These are phyloP conservation scores for Enoplosus armatus DNA, from an alignment of 2,797 vertebrate genomes.

Conservation along the genomic window DNA sequence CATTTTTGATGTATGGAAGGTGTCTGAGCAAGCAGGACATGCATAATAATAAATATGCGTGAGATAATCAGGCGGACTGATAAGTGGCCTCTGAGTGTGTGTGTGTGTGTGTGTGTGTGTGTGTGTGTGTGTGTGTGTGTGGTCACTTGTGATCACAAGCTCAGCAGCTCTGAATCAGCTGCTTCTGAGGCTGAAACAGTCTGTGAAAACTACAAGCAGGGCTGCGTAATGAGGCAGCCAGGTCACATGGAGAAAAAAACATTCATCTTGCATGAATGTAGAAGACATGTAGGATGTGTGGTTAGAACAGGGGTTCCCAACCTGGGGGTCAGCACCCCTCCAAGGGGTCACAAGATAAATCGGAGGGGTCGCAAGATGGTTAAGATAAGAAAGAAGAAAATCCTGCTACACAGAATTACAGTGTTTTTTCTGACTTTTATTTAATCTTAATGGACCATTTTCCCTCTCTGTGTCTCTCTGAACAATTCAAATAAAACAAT, in stretches of 20 bases:
- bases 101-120: constrained; percentile 24
- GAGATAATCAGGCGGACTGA: constrained; percentile 34
- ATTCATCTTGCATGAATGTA: background rate
- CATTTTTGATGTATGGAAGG: constrained; percentile 40
- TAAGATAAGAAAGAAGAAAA: background rate
- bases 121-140: constrained; percentile 24
- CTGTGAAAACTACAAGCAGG: background rate
- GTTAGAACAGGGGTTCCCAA: background rate
- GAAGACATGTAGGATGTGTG: background rate
- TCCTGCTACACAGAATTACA: background rate
- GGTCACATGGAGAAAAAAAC: background rate
- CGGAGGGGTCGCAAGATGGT: background rate
- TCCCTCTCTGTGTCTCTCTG: background rate
- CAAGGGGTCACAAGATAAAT: background rate
- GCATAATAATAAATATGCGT: constrained; percentile 46
- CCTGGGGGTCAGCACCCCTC: background rate
- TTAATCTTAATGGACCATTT: background rate
- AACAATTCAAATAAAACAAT: background rate
- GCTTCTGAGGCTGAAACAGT: background rate
- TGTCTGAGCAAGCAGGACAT: constrained; percentile 28
- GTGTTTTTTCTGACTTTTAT: background rate
- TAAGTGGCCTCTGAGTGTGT: constrained; percentile 14
- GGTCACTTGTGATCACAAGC: constrained; percentile 23
- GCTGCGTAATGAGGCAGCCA: background rate
- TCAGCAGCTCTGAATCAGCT: constrained; percentile 25